Percentiles rank a stretch among this genome's conserved stretches.
Conservation (phyloP, 1,140 invertebrate species). For the Diprion similis region DNA sequence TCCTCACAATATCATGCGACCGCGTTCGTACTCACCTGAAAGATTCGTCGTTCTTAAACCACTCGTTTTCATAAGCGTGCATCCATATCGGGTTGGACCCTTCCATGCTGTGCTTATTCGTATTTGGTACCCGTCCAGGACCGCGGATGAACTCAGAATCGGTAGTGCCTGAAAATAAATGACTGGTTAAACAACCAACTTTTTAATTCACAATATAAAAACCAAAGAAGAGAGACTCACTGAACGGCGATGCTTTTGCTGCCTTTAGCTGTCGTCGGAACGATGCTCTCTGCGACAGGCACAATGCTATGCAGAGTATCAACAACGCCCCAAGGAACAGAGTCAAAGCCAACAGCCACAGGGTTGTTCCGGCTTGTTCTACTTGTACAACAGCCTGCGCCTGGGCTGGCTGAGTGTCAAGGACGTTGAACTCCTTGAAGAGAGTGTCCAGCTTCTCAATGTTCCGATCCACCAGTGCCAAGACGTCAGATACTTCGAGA, state of each 20-base stretch:
- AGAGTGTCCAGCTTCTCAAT: constrained; percentile 87
- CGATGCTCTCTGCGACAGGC: constrained; percentile 81
- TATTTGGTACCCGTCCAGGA: constrained; percentile 85
- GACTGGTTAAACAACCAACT: constrained; percentile 7
- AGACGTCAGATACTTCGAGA: constrained; percentile 83
- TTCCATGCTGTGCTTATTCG: constrained; percentile 92
- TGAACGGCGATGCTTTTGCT: constrained; percentile 90
- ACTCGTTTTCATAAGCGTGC: constrained; percentile 92
- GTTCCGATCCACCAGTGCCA: constrained; percentile 88
- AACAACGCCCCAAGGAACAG: constrained; percentile 80
- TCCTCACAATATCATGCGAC: not conserved
- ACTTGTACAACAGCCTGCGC: constrained; percentile 67
- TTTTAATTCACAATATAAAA: constrained; percentile 18
- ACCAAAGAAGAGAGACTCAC: constrained; percentile 63
- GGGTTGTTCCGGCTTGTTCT: constrained; percentile 59
- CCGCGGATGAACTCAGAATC: constrained; percentile 78
- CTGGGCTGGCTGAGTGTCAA: constrained; percentile 86
- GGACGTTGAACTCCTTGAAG: constrained; percentile 91
- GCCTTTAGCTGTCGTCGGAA: constrained; percentile 91
- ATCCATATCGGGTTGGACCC: constrained; percentile 96
- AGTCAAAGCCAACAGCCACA: constrained; percentile 83
- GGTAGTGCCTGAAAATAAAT: constrained; percentile 58
- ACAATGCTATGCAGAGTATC: constrained; percentile 79
- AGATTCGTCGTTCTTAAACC: constrained; percentile 89
- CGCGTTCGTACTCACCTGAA: constrained; percentile 64